These are phyloP conservation scores for Cerceris rybyensis DNA, from an alignment of 2,888 invertebrate genomes.

Conservation along the genomic window DNA sequence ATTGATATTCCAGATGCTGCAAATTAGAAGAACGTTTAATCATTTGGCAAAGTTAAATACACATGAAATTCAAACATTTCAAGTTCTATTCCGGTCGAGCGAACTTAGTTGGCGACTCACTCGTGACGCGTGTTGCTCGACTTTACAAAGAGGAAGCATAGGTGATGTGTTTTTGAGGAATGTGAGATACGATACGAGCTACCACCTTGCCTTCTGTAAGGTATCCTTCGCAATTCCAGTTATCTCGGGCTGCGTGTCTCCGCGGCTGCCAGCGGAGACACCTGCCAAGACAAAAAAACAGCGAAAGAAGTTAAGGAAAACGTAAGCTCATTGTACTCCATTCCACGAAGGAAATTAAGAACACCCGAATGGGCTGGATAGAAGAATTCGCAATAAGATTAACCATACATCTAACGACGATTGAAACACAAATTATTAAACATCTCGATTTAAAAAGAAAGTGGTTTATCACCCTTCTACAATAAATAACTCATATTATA, in stretches of 20 bases:
- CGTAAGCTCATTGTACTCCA: not conserved
- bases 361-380: too few relatives aligned
- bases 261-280: conserved; percentile 31
- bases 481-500: too few relatives aligned
- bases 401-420: too few relatives aligned
- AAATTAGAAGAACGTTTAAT: too few relatives aligned
- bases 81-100: not conserved
- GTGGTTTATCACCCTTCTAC: too few relatives aligned
- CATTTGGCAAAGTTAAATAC: too few relatives aligned
- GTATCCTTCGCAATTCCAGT: conserved; percentile 47
- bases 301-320: not conserved
- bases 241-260: conserved; percentile 49
- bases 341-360: not conserved
- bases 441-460: too few relatives aligned
- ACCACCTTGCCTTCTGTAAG: conserved; percentile 27
- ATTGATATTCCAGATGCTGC: too few relatives aligned
- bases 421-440: too few relatives aligned
- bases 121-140: not conserved
- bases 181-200: conserved; percentile 17
- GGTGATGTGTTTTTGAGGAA: conserved; percentile 25
- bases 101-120: conserved; percentile 21
- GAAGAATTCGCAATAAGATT: too few relatives aligned
- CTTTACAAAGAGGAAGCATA: not conserved
- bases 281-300: conserved; percentile 2
- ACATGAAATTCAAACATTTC: too few relatives aligned